phyloP scores from a whole-genome alignment of 2,113 vertebrate species.

The Rostratula benghalensis region DNA sequence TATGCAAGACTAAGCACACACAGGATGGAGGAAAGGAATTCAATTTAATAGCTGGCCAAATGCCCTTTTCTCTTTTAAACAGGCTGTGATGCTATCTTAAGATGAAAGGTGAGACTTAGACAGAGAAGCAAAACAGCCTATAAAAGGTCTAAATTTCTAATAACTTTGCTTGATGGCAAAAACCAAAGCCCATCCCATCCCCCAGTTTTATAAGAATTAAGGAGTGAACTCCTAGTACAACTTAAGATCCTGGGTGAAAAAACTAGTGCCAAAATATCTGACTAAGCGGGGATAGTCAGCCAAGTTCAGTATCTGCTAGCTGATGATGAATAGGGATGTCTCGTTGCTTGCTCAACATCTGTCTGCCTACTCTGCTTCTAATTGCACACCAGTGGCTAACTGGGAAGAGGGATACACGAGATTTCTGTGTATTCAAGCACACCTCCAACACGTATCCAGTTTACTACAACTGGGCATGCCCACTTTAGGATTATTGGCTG shows the following conservation, averaged over 20 bases:
- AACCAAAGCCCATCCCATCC: not conserved
- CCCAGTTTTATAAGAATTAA: not conserved
- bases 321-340: slow-evolving; percentile 30
- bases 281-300: slow-evolving; percentile 6
- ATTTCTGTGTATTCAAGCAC: slow-evolving; percentile 4
- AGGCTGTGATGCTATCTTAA: not conserved
- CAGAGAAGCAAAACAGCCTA: not conserved
- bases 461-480: not conserved
- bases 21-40: slow-evolving; percentile 9
- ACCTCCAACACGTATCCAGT: not conserved
- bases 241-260: slow-evolving; percentile 32
- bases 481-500: not conserved
- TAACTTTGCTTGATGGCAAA: not conserved
- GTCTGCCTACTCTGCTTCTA: slow-evolving; percentile 30
- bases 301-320: slow-evolving; percentile 37
- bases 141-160: slow-evolving; percentile 34
- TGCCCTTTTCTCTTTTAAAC: slow-evolving; percentile 32
- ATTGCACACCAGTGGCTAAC: not conserved
- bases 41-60: slow-evolving; percentile 8
- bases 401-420: not conserved
- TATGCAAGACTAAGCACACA: not conserved
- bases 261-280: slow-evolving; percentile 7
- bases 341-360: slow-evolving; percentile 47
- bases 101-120: slow-evolving; percentile 26
- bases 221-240: not conserved